Base-by-base conservation (phyloP, 2,888 invertebrate species). In the Tachina lurida region DNA sequence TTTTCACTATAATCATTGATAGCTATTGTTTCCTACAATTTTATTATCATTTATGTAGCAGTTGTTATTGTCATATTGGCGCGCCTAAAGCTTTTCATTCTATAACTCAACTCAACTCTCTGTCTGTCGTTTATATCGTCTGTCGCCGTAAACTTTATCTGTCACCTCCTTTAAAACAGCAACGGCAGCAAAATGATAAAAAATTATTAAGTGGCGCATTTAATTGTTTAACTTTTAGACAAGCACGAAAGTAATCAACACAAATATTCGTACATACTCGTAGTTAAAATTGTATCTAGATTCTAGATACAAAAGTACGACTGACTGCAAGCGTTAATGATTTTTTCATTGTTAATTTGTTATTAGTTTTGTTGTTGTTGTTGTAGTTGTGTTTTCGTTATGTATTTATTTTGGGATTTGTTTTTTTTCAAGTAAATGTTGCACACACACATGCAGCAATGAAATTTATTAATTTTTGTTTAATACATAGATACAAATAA, bases 1-100 rank as follows among this genome's bases (percentile, higher is more conserved):
- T 31, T n/a, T n/a, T n/a, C 31, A 76, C 54, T n/a, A 17, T n/a
- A 39, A 70, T 79, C 76, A 78, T 82, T 74, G 73, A 77, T 73
- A 68, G 74, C 47, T 65, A 63, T 68, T 73, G 65, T 54, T 67
- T 68, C 17, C 45, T 75, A 39, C 43, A 47, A 19, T 41, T 58
- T 41, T 49, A 10, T 47, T 65, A 71, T 52, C 39, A 54, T 60
- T 31, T 65, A 43, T 31, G 31, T 31, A 31, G 74, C 62, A 74
- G 81, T 85, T 71, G 83, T 79, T 86, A 43, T 79, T 81, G 68
- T 49, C 67, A 22, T 45, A 67, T 76, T 56, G 76, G 68, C 79
- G 76, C 65, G 73, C 79, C 79, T 83, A 63, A 47, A 71, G 70
- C 47, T 71, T 47, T 68, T 62, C 54, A 47, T 17, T 65, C 75